Evolutionary conservation across 2,888 invertebrate species (phyloP).

Genomic region (Eupithecia tripunctaria): DNA sequence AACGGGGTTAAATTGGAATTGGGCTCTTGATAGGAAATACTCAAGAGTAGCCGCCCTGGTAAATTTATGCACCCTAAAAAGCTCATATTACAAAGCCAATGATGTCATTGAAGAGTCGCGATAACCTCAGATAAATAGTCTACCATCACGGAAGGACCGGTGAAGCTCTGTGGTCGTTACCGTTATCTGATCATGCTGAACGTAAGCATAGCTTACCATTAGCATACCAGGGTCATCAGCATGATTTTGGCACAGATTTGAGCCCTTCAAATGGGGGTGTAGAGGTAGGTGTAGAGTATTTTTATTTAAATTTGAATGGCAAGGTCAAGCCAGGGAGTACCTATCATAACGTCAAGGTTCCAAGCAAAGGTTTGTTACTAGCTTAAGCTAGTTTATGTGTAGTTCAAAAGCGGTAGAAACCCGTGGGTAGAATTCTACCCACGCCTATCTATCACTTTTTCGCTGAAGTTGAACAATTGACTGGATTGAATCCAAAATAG

Average conservation of each 20-base stretch:
- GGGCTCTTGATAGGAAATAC: too few relatives aligned
- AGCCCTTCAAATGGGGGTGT: background rate
- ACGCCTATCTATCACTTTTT: too few relatives aligned
- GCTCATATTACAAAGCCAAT: slow-evolving; percentile 40
- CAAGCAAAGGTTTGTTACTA: too few relatives aligned
- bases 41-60: background rate
- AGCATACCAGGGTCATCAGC: slow-evolving; percentile 16
- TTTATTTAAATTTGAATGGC: background rate
- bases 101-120: slow-evolving; percentile 62
- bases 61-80: slow-evolving; percentile 45
- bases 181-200: slow-evolving; percentile 41
- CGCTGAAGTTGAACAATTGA: too few relatives aligned
- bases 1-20: too few relatives aligned
- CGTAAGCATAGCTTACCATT: slow-evolving; percentile 35
- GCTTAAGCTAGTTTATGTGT: too few relatives aligned
- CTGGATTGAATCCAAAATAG: too few relatives aligned
- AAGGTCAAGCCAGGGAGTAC: background rate
- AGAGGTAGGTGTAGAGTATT: background rate
- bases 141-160: slow-evolving; percentile 61
- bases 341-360: background rate
- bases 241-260: background rate
- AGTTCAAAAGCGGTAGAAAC: too few relatives aligned
- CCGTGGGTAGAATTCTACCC: background rate
- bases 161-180: slow-evolving; percentile 24
- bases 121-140: slow-evolving; percentile 64